A percentile compares a stretch with the other conserved stretches of the same genome.
These are phyloP conservation scores for Tolypeutes matacus DNA, from an alignment of 2,797 vertebrate genomes.

Conservation along the genomic window DNA sequence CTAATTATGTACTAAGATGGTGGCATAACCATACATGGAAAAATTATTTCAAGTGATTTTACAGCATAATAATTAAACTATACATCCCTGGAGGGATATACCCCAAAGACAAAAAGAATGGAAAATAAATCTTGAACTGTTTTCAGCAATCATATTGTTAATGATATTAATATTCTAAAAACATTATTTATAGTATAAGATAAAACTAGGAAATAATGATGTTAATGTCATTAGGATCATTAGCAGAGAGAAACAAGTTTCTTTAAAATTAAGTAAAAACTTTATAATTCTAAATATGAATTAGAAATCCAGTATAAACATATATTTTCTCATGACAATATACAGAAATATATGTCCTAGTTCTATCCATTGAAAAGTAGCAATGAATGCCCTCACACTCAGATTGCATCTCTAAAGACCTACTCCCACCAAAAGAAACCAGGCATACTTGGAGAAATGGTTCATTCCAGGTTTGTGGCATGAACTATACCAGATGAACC, in stretches of 20 bases:
- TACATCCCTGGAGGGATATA: not conserved
- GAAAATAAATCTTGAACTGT: not conserved
- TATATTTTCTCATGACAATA: not conserved
- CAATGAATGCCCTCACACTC: not conserved
- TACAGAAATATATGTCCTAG: not conserved
- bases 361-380: not conserved
- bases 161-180: not conserved
- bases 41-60: conserved; percentile 16
- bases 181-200: not conserved
- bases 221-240: not conserved
- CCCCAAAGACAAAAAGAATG: not conserved
- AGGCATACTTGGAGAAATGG: not conserved
- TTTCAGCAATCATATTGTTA: not conserved
- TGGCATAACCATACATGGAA: not conserved
- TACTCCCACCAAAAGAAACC: not conserved
- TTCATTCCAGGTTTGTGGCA: not conserved
- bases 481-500: conserved; percentile 8
- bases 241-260: not conserved
- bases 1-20: not conserved
- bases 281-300: not conserved
- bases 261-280: not conserved
- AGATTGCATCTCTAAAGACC: not conserved
- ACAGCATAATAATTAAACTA: not conserved
- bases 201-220: not conserved
- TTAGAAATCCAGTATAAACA: not conserved